Evolutionary conservation across 2,888 invertebrate genomes (phyloP).

Genomic region (Alsophila aescularia): DNA sequence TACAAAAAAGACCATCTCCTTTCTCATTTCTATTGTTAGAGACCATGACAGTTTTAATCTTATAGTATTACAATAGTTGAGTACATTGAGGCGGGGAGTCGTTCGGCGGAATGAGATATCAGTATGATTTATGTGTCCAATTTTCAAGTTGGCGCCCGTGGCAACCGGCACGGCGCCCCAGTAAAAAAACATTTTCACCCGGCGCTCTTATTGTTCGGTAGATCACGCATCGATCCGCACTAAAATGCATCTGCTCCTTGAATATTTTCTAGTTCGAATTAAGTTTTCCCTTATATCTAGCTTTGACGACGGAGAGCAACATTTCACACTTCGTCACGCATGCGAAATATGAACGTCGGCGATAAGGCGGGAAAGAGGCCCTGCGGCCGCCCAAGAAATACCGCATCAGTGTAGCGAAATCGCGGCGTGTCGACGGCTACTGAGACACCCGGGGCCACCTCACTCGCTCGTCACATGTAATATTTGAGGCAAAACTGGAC

Average conservation of each 20-base stretch:
- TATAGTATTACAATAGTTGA: too few relatives aligned
- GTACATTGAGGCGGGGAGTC: too few relatives aligned
- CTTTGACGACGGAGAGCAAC: conserved; percentile 6
- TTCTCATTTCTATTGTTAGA: too few relatives aligned
- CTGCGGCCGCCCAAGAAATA: not conserved
- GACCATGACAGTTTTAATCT: too few relatives aligned
- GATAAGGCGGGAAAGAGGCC: conserved; percentile 17
- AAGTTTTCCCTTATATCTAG: conserved; percentile 42
- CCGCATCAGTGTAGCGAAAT: not conserved
- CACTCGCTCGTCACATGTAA: not conserved
- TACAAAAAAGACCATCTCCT: too few relatives aligned
- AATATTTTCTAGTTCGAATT: conserved; percentile 46
- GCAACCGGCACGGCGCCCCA: conserved; percentile 10
- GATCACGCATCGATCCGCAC: conserved; percentile 59
- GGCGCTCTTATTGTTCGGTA: conserved; percentile 45
- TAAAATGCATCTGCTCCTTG: conserved; percentile 58
- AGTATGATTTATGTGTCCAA: conserved; percentile 64
- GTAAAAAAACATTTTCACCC: conserved; percentile 43
- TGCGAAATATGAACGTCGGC: conserved; percentile 9
- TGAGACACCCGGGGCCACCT: not conserved
- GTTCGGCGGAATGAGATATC: conserved; percentile 44
- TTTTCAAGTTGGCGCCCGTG: conserved; percentile 41
- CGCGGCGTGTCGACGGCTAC: not conserved
- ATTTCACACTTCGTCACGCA: conserved; percentile 9
- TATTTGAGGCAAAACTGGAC: not conserved